Base-by-base conservation (phyloP, 2,797 vertebrate genomes). In the Tokudaia muenninki region DNA sequence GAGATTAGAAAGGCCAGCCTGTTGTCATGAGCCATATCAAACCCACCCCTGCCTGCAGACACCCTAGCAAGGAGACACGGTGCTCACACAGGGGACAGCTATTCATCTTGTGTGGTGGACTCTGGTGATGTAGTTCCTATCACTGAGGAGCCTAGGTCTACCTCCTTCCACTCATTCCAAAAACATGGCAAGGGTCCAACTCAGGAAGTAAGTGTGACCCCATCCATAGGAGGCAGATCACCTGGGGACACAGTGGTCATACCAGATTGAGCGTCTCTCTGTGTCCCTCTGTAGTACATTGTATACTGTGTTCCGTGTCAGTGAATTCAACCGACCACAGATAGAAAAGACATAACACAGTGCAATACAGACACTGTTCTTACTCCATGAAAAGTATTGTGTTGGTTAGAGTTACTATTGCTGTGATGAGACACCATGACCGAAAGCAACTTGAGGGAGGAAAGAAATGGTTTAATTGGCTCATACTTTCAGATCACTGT, bases 181-280 rank as follows among this genome's bases (percentile, higher is more conserved):
- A 89, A 24, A 24, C 24, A 2, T 10, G 16, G 17, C 0, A 16
- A 37, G 65, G 7, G 3, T 26, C 92, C n/a, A 3, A 8, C 4
- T 0, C 3, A 0, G 29, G 21, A 59, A 41, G 75, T 0, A 13
- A 21, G 17, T 0, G 5, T 17, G 37, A 79, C 83, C 0, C 0
- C 6, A 8, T 10, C 29, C 29, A 11, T 1, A 55, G 47, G 14
- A 22, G 8, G 65, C 41, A 10, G 7, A 31, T 12, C 8, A 16
- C 22, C 61, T 1, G 3, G 8, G 29, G 29, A 57, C 61, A 37
- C 11, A 2, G 70, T 41, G 24, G 11, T 24, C 6, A 1, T 0
- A 4, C 13, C 3, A 6, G 6, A 29, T 3, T 19, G 22, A 63
- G 17, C 37, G 14, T 59, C 50, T 26, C 4, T 24, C 31, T 6